phyloP scores from a whole-genome alignment of 2,797 vertebrate genomes.

The Columba guinea region DNA sequence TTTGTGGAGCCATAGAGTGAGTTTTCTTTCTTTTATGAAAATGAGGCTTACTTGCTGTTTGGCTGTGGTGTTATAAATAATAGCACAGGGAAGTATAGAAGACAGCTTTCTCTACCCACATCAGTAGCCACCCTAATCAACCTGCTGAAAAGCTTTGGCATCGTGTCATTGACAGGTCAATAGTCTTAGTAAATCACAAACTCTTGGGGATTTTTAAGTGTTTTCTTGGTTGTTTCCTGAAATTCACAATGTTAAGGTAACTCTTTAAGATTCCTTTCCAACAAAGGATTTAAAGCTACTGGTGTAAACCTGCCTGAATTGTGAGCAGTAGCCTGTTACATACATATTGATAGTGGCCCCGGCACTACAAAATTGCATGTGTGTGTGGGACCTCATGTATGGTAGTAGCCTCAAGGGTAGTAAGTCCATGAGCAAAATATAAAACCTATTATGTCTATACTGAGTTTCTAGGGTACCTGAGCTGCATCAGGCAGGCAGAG shows the following conservation, averaged over 20 bases:
- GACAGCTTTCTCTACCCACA: neutral
- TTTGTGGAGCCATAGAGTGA: neutral
- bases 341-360: neutral
- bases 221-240: neutral
- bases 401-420: neutral
- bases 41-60: neutral
- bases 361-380: neutral
- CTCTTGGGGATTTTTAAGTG: neutral
- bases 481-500: neutral
- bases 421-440: neutral
- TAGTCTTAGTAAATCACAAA: neutral
- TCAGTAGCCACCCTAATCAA: neutral
- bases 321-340: neutral
- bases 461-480: neutral
- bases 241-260: neutral
- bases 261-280: neutral
- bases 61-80: neutral
- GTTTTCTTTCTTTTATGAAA: slow-evolving; percentile 25
- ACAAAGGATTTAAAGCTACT: neutral
- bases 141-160: neutral
- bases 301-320: neutral
- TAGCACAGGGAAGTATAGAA: neutral
- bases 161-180: neutral
- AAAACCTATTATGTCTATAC: neutral
- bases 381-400: neutral